Conservation (phyloP, 1,140 invertebrate genomes). For the Panagrolaimus sp. region DNA sequence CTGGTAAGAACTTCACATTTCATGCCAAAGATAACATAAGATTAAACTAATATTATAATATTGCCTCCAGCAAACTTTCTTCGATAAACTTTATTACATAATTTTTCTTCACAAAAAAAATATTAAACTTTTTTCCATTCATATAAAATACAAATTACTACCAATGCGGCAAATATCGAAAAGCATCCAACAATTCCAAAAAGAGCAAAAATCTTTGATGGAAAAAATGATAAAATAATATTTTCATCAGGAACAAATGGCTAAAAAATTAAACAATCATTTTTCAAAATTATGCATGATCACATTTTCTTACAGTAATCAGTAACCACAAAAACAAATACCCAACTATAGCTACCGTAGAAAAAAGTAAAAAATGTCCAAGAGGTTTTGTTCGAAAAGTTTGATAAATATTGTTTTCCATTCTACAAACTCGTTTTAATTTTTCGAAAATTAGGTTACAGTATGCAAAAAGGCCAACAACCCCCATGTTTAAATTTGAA, state of each 20-base stretch:
- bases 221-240: constrained; percentile 19
- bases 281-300: not conserved
- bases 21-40: too few species aligned
- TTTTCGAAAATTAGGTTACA: too few species aligned
- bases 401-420: too few species aligned
- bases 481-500: not conserved
- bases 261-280: not conserved
- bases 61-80: too few species aligned
- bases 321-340: too few species aligned
- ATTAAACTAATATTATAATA: too few species aligned
- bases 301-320: not conserved
- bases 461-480: too few species aligned
- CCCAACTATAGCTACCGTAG: too few species aligned
- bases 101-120: not conserved
- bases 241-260: constrained; percentile 29
- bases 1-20: too few species aligned
- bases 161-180: constrained; percentile 20
- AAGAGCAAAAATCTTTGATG: constrained; percentile 16
- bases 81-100: not conserved
- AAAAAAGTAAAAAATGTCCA: too few species aligned
- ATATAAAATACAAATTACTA: not conserved
- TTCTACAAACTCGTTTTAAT: too few species aligned
- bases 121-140: not conserved
- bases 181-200: constrained; percentile 19
- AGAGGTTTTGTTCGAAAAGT: too few species aligned